Base-by-base conservation (phyloP, 2,113 vertebrate species). In the Tetraodon nigroviridis region DNA sequence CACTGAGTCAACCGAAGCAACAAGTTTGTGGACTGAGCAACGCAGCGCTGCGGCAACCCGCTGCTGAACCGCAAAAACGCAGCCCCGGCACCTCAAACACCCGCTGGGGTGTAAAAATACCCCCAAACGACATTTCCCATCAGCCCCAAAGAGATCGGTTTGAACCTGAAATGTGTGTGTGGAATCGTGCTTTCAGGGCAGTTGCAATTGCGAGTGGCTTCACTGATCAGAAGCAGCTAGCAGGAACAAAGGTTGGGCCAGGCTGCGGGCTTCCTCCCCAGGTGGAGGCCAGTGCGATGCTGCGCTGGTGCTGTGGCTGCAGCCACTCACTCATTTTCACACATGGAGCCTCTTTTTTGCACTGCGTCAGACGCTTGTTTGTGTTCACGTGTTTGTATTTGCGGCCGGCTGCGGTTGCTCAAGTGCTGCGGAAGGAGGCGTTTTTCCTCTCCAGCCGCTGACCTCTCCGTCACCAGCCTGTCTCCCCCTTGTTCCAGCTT, bases 1-100 rank as follows among this genome's bases (percentile, higher is more conserved):
- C 29, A 37, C 32, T 83, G 87, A 80, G 76, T 85, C 73, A 86
- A 69, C 65, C 51, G 2, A 76, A 84, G 91, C 66, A 53, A 71
- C 63, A 59, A 69, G 58, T 37, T 55, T 18, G 15, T 42, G 11
- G 6, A 2, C 14, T 42, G 16, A 44, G 13, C 42, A 44, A 5
- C 15, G 42, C 32, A 8, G 11, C 11, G 32, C 32, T 11, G 11
- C 32, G 3, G 32, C 32, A 37, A 37, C 7, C 32, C 11, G 32
- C 32, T 12, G 11, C 13, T 44, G 16, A 1, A 5, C 42, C 14
- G 14, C 42, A 5, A 3, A 44, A 17, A 44, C 12, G 1, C 14
- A 16, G 42, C 14, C 42, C 4, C 42, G 5, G 16, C 15, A 44
- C 13, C 13, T 44, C 41, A 44, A 2, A 44, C 12, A 44, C 12